Evolutionary conservation across 37 sponge, comb jelly and placozoan species (phyloP).

Genomic region (Corticium candelabrum): DNA sequence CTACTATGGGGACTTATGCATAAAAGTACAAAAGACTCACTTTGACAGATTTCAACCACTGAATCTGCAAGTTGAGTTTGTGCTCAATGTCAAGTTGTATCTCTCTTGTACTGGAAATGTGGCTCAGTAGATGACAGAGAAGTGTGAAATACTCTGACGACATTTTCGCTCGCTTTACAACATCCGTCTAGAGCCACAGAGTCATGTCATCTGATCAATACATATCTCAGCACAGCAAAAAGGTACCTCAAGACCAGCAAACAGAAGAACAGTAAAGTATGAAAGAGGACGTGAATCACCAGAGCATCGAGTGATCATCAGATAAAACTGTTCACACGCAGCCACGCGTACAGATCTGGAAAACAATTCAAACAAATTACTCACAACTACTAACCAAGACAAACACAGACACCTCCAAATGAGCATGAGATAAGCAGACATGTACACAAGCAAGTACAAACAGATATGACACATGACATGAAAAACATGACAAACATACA

Average conservation of each 20-base stretch:
- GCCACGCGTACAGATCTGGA: slow-evolving; percentile 49
- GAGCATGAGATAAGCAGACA: not conserved
- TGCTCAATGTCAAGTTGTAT: not conserved
- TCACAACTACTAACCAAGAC: not conserved
- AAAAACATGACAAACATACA: no score
- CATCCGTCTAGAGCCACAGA: not conserved
- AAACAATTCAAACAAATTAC: not conserved
- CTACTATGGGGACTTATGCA: no score
- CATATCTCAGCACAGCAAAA: no score
- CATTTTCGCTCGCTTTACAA: not conserved
- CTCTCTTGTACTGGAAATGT: not conserved
- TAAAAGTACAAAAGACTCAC: no score
- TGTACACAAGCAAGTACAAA: not conserved
- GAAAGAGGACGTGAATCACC: slow-evolving; percentile 19
- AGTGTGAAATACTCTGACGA: not conserved
- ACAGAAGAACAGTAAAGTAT: slow-evolving; percentile 40
- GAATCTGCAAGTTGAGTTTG: not conserved
- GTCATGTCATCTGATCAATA: no score
- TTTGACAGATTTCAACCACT: not conserved
- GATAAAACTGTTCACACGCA: slow-evolving; percentile 72
- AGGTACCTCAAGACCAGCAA: slow-evolving; percentile 43
- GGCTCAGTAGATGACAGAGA: not conserved
- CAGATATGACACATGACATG: not conserved
- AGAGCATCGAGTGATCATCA: slow-evolving; percentile 56
- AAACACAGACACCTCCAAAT: not conserved